Evolutionary conservation across 2,113 vertebrate species (phyloP).

Genomic region (Orientallactaga bullata): DNA sequence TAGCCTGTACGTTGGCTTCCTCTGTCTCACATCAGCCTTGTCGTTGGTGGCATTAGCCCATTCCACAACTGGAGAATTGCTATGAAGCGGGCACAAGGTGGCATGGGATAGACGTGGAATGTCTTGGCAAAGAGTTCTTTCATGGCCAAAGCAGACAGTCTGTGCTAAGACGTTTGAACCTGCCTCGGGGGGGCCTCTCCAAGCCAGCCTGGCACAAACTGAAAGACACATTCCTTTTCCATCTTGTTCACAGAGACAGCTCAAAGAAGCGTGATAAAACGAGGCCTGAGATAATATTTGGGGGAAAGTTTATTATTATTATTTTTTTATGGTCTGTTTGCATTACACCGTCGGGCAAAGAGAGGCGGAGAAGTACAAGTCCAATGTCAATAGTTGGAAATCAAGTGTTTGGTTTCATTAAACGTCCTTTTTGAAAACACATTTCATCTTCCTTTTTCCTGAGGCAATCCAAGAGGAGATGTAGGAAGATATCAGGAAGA

Average conservation of each 20-base stretch:
- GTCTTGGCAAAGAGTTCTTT: background rate
- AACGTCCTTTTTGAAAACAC: background rate
- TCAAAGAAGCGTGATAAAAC: conserved; percentile 77
- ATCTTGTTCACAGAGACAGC: conserved; percentile 48
- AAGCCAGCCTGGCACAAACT: background rate
- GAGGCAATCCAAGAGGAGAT: conserved; percentile 18
- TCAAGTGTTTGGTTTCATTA: conserved; percentile 67
- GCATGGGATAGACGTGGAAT: background rate
- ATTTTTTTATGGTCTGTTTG: conserved; percentile 79
- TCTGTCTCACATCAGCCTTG: background rate
- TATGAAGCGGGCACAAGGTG: background rate
- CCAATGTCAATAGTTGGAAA: conserved; percentile 70
- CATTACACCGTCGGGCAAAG: conserved; percentile 6
- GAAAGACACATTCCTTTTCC: conserved; percentile 62
- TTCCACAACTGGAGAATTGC: background rate
- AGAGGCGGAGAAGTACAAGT: conserved; percentile 61
- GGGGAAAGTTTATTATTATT: background rate
- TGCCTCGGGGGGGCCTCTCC: background rate
- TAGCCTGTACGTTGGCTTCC: background rate
- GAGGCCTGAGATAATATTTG: conserved; percentile 77
- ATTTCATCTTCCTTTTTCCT: conserved; percentile 59
- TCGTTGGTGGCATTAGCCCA: background rate
- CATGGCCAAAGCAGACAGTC: background rate
- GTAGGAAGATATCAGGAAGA: background rate
- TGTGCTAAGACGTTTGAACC: fast-evolving